Evolutionary conservation across 2,797 vertebrate species (phyloP), one percentile per base, ranked within the genome.

Genomic region (Furcifer pardalis): DNA sequence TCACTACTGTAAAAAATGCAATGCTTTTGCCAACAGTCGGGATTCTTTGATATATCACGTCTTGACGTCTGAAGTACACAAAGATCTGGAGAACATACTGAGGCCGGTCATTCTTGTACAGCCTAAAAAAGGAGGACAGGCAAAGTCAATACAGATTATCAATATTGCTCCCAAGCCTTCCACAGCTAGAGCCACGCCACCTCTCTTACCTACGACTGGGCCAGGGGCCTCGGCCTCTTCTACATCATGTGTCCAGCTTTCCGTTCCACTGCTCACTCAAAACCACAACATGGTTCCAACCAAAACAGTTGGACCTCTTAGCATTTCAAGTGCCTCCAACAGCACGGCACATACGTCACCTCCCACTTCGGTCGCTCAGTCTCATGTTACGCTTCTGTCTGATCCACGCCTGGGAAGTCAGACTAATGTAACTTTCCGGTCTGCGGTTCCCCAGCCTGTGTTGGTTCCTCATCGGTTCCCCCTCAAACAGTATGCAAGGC

Each of bases 41-140:
- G 98, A 99, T 80, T 97, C 98, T 78, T 95, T 99, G 91, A 95
- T 99, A 90, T 99, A 98, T 84, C 99, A 99, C 86, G 95, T 99
- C 90, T 87, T 99, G 91, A 97, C 97, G 1, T 97, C 98, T 4
- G 98, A 98, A 23, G 93, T 93, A 17, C 99, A 99, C 93, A 95
- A 97, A 90, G 96, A 97, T 74, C 90, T 99, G 89, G 97, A 97
- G 88, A 95, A 97, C 63, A 98, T 98, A 83, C 96, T 99, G 56
- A 96, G 98, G 65, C 93, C 95, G 66, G 86, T 97, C 77, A 98
- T 99, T 92, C 96, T 95, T 27, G 98, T 99, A 85, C 95, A 92
- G 5, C 94, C 94, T 83, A 96, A 87, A 90, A 96, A 95, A 77
- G 75, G 93, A 23, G 94, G 94, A 63, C 74, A 93, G 0, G 30